Percentiles rank a stretch among this genome's conserved stretches.
Conservation (phyloP, 2,113 vertebrate species). For the Delphinus delphis region DNA sequence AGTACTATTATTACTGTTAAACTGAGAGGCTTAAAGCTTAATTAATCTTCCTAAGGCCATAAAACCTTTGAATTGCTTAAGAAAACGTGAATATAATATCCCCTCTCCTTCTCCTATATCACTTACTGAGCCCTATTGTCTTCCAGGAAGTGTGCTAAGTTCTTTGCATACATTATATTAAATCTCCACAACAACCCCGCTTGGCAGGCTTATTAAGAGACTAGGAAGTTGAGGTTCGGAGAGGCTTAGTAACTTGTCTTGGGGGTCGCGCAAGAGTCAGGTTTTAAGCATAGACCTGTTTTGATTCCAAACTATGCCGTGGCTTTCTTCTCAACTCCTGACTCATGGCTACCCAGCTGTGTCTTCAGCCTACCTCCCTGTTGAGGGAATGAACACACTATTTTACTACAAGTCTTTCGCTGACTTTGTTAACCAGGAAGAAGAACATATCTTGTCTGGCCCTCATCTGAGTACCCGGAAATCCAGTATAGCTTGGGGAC, state of each 20-base stretch:
- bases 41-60: not conserved
- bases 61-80: not conserved
- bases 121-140: not conserved
- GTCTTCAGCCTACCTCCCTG: not conserved
- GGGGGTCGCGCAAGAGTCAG: not conserved
- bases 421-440: not conserved
- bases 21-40: not conserved
- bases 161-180: not conserved
- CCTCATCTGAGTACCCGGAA: not conserved
- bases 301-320: not conserved
- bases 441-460: not conserved
- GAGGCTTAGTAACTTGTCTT: not conserved
- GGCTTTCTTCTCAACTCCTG: not conserved
- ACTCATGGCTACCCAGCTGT: not conserved
- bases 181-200: not conserved
- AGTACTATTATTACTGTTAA: not conserved
- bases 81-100: not conserved
- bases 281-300: not conserved
- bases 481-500: not conserved
- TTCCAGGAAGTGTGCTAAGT: not conserved
- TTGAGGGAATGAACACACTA: not conserved
- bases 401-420: not conserved
- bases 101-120: not conserved
- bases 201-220: not conserved
- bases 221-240: not conserved